phyloP scores from a whole-genome alignment of 2,113 vertebrate genomes.

The Laticauda laticaudata region DNA sequence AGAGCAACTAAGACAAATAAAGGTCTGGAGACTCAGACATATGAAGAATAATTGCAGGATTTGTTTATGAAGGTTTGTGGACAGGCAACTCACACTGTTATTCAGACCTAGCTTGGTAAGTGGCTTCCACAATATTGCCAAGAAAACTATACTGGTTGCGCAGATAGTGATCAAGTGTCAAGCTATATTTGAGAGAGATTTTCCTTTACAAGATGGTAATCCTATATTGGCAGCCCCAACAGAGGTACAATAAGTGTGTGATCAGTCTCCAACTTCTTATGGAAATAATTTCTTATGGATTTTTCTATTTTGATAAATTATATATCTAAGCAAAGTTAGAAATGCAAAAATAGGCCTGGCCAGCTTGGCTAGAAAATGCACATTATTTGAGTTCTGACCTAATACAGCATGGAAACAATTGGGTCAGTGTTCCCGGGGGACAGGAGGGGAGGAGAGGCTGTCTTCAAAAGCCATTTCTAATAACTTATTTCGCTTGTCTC shows the following conservation, averaged over 20 bases:
- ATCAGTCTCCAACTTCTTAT: not conserved
- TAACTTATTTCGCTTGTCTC: not conserved
- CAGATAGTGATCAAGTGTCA: not conserved
- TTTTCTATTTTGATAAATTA: not conserved
- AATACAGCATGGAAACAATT: not conserved
- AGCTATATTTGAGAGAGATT: not conserved
- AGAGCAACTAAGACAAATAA: not conserved
- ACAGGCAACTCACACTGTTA: not conserved
- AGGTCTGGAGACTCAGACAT: not conserved
- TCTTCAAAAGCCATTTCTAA: not conserved
- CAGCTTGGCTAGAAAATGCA: not conserved
- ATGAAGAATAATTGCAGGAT: not conserved
- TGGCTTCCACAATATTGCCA: not conserved
- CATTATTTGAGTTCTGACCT: conserved; percentile 8
- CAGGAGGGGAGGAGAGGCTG: not conserved
- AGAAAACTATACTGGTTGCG: not conserved
- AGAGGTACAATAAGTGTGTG: not conserved
- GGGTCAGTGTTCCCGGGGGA: not conserved
- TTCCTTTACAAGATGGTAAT: not conserved
- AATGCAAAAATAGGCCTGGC: not conserved
- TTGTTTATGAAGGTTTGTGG: not conserved
- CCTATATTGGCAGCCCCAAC: not conserved
- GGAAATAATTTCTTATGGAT: not conserved
- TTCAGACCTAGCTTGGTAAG: not conserved
- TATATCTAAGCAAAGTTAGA: conserved; percentile 1